These are phyloP conservation scores for Haliclona indistincta DNA, from an alignment of 37 sponge, comb jelly and placozoan species.

Conservation along the genomic window DNA sequence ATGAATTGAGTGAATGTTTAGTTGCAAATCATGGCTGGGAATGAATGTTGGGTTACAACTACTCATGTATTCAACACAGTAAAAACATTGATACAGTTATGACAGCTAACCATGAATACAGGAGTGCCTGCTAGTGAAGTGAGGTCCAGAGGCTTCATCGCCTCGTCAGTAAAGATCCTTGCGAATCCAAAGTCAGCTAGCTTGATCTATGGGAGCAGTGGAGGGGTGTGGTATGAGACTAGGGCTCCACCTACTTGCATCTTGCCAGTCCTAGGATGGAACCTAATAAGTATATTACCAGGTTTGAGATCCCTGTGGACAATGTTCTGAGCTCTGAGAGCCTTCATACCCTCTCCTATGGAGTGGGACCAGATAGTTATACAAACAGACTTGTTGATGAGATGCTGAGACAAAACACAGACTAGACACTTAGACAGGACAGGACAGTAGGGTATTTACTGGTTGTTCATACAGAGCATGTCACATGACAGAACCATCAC, in stretches of 20 bases:
- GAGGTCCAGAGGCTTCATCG: slow-evolving; percentile 73
- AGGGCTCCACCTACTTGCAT: slow-evolving; percentile 53
- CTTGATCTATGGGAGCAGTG: slow-evolving; percentile 56
- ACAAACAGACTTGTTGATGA: too few species aligned
- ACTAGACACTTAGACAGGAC: too few species aligned
- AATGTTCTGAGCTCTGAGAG: slow-evolving; percentile 65
- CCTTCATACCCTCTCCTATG: slow-evolving; percentile 77
- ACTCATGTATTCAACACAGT: not conserved
- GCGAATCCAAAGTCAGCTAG: slow-evolving; percentile 97
- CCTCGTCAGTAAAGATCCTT: slow-evolving; percentile 74
- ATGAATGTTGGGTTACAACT: not conserved
- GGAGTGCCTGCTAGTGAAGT: slow-evolving; percentile 92
- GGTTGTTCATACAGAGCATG: too few species aligned
- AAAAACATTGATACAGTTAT: not conserved
- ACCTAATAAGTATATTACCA: slow-evolving; percentile 84
- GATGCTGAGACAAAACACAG: too few species aligned
- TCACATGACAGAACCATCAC: too few species aligned
- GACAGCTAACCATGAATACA: slow-evolving; percentile 87
- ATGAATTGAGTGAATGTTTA: not conserved
- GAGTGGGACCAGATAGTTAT: too few species aligned
- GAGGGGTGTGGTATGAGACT: not conserved
- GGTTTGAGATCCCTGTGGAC: slow-evolving; percentile 93
- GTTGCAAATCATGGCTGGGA: too few species aligned
- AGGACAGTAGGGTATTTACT: too few species aligned
- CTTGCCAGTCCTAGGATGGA: slow-evolving; percentile 53